These are phyloP conservation scores for Brevipalpus yothersi DNA, from an alignment of 1,140 invertebrate genomes.

Conservation along the genomic window DNA sequence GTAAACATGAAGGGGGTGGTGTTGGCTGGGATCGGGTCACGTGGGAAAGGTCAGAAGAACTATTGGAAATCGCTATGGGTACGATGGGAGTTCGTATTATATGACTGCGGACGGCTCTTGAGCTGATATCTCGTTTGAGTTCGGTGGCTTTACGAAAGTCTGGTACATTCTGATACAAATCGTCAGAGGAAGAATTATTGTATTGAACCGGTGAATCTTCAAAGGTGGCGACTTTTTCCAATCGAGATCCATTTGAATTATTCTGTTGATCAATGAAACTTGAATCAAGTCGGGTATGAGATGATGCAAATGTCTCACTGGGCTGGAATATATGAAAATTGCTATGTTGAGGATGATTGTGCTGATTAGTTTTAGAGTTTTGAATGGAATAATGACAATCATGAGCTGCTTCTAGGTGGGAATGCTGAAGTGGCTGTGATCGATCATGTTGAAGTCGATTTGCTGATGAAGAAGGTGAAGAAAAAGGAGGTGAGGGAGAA, in stretches of 20 bases:
- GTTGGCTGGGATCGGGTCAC: neutral
- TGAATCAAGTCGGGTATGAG: no score
- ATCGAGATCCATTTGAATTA: no score
- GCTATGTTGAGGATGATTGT: no score
- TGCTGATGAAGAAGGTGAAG: neutral
- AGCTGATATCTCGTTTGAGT: neutral
- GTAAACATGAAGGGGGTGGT: neutral
- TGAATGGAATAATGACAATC: no score
- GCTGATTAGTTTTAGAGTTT: no score
- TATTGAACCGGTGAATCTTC: neutral
- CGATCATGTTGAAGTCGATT: neutral
- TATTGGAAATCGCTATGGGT: neutral
- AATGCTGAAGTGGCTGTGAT: neutral
- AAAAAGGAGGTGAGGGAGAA: neutral
- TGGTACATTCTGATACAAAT: neutral
- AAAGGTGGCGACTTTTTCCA: neutral
- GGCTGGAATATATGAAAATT: no score
- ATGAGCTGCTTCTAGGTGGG: no score
- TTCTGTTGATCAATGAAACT: no score
- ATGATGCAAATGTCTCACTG: no score
- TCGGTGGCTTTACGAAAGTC: neutral
- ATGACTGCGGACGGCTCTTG: neutral
- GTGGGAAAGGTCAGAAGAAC: neutral
- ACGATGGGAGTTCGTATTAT: neutral
- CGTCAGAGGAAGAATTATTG: neutral